These are phyloP conservation scores for Erpornis zantholeuca DNA, from an alignment of 2,113 vertebrate genomes.

Conservation along the genomic window DNA sequence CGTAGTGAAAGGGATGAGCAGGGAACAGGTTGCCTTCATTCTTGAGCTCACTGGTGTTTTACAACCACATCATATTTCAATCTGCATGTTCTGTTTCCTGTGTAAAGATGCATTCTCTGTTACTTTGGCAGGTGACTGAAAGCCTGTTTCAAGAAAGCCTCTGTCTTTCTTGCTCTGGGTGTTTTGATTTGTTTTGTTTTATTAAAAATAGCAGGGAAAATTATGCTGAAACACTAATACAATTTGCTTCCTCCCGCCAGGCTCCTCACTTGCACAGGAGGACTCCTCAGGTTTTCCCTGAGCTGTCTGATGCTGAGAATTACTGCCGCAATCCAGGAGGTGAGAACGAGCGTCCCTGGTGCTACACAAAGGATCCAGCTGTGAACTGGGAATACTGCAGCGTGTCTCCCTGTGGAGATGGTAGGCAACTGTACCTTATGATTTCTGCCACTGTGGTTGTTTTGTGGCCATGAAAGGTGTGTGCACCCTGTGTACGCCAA, in stretches of 20 bases:
- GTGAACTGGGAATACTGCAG: conserved; percentile 88
- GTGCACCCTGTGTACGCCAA: fast-evolving
- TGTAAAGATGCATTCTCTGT: not conserved
- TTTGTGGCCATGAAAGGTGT: not conserved
- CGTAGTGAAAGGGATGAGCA: not conserved
- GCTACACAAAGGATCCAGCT: conserved; percentile 79
- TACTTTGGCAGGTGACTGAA: not conserved
- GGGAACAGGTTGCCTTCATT: not conserved
- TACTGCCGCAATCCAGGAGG: conserved; percentile 88
- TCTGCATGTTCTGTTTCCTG: not conserved
- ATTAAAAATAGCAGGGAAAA: not conserved
- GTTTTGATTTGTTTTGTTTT: not conserved
- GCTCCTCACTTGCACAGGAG: conserved; percentile 82
- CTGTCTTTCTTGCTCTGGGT: not conserved
- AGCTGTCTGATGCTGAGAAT: conserved; percentile 82
- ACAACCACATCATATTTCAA: not conserved
- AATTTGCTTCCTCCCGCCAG: conserved; percentile 45
- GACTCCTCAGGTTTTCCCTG: conserved; percentile 82
- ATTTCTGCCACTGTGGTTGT: not conserved
- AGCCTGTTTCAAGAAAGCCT: not conserved
- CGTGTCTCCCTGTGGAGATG: conserved; percentile 76
- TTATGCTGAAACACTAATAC: not conserved
- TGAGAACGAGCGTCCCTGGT: conserved; percentile 86
- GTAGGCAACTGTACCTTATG: not conserved
- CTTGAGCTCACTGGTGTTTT: not conserved